A percentile compares a stretch with the other conserved stretches of the same genome.
Conservation (phyloP, 2,113 vertebrate species). For the Esox niger region DNA sequence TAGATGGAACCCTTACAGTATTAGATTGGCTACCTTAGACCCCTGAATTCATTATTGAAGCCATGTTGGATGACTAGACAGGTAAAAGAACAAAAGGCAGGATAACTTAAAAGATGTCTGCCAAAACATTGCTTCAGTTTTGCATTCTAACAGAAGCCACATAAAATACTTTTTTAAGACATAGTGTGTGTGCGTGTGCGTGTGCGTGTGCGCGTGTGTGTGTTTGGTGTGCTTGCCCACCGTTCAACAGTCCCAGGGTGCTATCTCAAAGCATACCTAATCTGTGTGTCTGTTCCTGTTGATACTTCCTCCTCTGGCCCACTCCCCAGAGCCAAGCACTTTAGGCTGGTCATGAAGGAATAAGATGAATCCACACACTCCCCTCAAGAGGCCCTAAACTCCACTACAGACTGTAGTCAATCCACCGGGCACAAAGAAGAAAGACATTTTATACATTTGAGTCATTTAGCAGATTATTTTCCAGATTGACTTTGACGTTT, state of each 20-base stretch:
- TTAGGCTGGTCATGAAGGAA: conserved; percentile 37
- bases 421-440: conserved; percentile 36
- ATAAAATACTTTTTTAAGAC: no score
- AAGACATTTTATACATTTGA: no score
- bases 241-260: neutral
- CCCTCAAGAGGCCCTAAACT: conserved; percentile 43
- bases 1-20: no score
- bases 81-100: no score
- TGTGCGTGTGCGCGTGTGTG: neutral
- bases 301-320: conserved; percentile 28
- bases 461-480: no score
- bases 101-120: no score
- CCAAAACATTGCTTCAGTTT: no score
- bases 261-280: conserved; percentile 29
- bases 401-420: conserved; percentile 58
- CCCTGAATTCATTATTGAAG: no score
- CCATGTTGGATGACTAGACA: no score
- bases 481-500: neutral
- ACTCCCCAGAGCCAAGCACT: conserved; percentile 14
- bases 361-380: conserved; percentile 55
- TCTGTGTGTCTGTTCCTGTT: conserved; percentile 27
- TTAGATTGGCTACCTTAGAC: no score
- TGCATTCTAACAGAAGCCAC: no score
- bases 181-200: neutral
- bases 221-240: no score